Base-by-base conservation (phyloP, 2,797 vertebrate species). In the Pipistrellus nathusii region DNA sequence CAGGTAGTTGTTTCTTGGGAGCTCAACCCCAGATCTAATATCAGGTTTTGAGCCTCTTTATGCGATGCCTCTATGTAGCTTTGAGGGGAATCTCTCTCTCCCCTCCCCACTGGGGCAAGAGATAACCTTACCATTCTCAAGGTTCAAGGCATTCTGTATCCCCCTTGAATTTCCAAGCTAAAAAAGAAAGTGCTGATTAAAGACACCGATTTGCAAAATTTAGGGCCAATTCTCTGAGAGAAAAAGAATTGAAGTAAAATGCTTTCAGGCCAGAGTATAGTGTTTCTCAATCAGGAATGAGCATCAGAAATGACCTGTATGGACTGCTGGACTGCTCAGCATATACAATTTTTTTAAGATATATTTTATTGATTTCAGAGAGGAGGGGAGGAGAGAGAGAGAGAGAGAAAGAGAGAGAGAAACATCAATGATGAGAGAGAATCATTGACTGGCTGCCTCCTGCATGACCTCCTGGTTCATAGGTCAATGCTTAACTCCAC, bases 231-330 rank as follows among this genome's bases (percentile, higher is more conserved):
- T 92, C 21, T 91, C 80, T 53, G 38, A 55, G 68, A 88, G 62
- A 72, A 84, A 90, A 85, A 85, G 41, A 35, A 51, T 15, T 48
- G 20, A 96, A 94, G 76, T 66, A 80, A 91, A 81, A 83, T 5
- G 0, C 62, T 77, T 53, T 44, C 32, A 32, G 21, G 14, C 21
- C 30, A 35, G 64, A 76, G 25, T 44, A 17, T n/a, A 57, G 41
- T 3, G 9, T 64, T 85, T 76, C 57, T 92, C 44, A 75, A 71
- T 81, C 35, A 75, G 32, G 32, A 93, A 81, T 62, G 55, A 91
- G 15, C 64, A 20, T 75, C 62, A 73, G 38, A 57, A 69, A 85
- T 51, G 59, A 3, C 38, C 35, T 73, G 0, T 35, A 21, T 55
- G 8, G 55, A 32, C 12, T 82, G 38, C n/a, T 55, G 8, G 55